Evolutionary conservation across 1,140 invertebrate genomes (phyloP).

Genomic region (Bombyx mandarina): DNA sequence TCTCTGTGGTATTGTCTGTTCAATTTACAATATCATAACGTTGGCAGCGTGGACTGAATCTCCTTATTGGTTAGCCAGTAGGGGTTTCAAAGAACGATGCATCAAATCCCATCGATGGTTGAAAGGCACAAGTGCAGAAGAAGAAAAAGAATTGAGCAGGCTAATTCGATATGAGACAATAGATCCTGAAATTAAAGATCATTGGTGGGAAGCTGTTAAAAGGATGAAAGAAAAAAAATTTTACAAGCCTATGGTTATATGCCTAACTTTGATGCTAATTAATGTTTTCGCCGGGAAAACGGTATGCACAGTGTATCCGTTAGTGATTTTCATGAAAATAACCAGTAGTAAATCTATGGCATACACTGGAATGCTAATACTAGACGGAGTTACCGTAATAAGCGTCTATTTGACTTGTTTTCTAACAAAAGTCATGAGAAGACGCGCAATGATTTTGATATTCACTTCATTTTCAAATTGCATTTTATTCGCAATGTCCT

Average conservation of each 20-base stretch:
- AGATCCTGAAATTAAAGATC: not conserved
- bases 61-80: constrained; percentile 26
- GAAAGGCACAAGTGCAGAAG: constrained; percentile 13
- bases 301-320: constrained; percentile 10
- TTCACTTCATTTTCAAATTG: constrained; percentile 2
- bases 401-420: constrained; percentile 13
- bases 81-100: constrained; percentile 15
- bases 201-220: not conserved
- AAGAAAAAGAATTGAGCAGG: constrained; percentile 19
- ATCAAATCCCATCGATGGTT: constrained; percentile 21
- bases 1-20: constrained; percentile 12
- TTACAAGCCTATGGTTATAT: constrained; percentile 11
- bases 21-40: constrained; percentile 12
- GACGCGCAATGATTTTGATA: constrained; percentile 5
- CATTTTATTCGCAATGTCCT: constrained; percentile 7
- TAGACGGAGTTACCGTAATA: constrained; percentile 12
- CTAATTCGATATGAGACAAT: constrained; percentile 1
- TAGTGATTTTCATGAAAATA: constrained; percentile 15
- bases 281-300: constrained; percentile 15
- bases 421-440: constrained; percentile 9
- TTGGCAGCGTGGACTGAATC: constrained; percentile 5
- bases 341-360: constrained; percentile 6
- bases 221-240: constrained; percentile 3
- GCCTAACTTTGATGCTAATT: constrained; percentile 4
- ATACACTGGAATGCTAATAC: constrained; percentile 11